These are phyloP conservation scores for Plagodis pulveraria DNA, from an alignment of 2,888 invertebrate species.

Conservation along the genomic window DNA sequence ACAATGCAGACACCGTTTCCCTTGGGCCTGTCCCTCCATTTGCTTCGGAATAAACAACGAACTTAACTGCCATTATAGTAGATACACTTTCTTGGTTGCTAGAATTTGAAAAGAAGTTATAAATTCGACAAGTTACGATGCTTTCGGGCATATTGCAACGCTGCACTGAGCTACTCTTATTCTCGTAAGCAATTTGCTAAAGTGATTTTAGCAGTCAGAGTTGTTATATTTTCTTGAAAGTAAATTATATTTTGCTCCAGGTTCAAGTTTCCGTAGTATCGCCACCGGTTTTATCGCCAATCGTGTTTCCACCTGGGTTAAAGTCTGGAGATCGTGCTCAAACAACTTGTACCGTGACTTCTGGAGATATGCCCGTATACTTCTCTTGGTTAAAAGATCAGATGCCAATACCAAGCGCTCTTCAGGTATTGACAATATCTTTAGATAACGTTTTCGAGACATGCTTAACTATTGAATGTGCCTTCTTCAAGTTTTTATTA, in stretches of 20 bases:
- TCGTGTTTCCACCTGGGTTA: conserved; percentile 92
- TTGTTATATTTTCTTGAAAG: conserved; percentile 4
- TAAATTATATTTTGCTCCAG: conserved; percentile 44
- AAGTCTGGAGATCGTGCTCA: conserved; percentile 92
- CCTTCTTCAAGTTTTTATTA: neutral
- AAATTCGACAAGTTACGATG: conserved; percentile 28
- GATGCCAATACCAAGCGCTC: conserved; percentile 86
- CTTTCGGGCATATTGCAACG: conserved; percentile 20
- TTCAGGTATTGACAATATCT: conserved; percentile 78
- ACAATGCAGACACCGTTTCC: conserved; percentile 33
- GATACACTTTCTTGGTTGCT: conserved; percentile 13
- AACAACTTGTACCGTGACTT: conserved; percentile 93
- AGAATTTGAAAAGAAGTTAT: conserved; percentile 24
- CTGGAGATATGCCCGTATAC: conserved; percentile 88
- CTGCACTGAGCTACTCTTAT: conserved; percentile 14
- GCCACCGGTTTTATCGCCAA: conserved; percentile 94
- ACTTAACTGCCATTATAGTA: conserved; percentile 25
- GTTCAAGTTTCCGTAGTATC: conserved; percentile 78
- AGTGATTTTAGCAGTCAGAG: conserved; percentile 17
- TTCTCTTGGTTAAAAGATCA: conserved; percentile 88
- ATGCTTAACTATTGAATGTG: neutral
- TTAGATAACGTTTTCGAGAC: conserved; percentile 68
- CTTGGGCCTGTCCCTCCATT: conserved; percentile 23
- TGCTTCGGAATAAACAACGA: conserved; percentile 26
- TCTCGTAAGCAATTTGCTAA: conserved; percentile 20